Evolutionary conservation across 2,113 vertebrate genomes (phyloP).

Genomic region (Saiga tatarica): DNA sequence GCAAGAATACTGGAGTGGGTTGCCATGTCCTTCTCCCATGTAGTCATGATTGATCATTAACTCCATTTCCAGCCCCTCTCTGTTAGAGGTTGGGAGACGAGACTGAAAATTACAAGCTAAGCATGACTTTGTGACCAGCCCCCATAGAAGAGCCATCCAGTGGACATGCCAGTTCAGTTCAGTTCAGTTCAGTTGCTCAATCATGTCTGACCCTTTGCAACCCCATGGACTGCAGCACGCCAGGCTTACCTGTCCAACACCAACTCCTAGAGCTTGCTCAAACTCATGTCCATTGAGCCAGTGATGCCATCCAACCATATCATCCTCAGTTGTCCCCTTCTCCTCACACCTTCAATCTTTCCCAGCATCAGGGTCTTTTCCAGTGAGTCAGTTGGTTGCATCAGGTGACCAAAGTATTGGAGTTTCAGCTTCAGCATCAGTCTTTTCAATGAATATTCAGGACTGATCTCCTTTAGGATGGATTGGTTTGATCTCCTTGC

Average conservation of each 20-base stretch:
- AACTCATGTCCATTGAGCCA: neutral
- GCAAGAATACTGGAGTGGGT: neutral
- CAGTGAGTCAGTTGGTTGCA: rapidly evolving
- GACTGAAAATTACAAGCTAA: neutral
- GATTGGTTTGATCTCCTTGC: neutral
- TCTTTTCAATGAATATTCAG: neutral
- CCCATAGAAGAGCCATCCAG: neutral
- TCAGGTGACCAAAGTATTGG: neutral
- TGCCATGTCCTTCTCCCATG: neutral
- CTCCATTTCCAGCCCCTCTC: neutral
- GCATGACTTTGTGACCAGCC: neutral
- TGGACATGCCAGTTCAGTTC: neutral
- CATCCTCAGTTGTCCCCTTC: neutral
- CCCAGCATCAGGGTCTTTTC: neutral
- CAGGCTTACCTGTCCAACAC: neutral
- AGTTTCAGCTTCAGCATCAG: neutral
- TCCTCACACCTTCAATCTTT: neutral
- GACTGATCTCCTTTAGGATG: neutral
- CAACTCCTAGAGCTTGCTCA: neutral
- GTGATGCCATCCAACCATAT: neutral
- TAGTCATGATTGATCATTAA: neutral
- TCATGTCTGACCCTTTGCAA: neutral
- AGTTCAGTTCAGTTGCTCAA: neutral
- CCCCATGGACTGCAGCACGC: neutral
- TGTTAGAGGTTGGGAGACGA: neutral